phyloP scores from a whole-genome alignment of 2,797 vertebrate species.

The Argya squamiceps region DNA sequence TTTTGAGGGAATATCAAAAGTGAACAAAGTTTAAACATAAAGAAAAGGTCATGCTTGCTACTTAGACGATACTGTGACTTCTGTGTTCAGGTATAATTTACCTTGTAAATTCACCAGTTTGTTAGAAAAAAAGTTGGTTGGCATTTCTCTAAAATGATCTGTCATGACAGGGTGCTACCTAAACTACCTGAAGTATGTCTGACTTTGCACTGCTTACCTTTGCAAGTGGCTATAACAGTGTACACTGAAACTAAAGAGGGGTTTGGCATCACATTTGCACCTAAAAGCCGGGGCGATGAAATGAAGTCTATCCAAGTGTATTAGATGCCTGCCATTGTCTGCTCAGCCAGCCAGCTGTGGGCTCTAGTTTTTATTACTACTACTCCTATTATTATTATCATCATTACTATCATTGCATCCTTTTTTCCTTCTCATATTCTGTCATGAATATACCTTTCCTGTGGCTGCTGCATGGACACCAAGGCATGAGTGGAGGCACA shows the following conservation, averaged over 20 bases:
- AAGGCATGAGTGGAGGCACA: background rate
- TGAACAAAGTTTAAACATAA: background rate
- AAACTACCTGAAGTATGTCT: background rate
- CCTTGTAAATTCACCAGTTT: background rate
- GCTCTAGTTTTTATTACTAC: background rate
- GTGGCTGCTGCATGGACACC: background rate
- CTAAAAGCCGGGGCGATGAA: background rate
- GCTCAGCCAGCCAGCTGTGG: constrained; percentile 18
- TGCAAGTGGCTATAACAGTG: background rate
- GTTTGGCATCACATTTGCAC: background rate
- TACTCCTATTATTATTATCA: background rate
- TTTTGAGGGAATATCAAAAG: background rate
- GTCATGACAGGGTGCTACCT: background rate
- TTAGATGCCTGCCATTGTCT: constrained; percentile 10
- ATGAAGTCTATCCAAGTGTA: background rate
- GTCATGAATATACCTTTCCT: constrained; percentile 13
- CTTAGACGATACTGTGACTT: background rate
- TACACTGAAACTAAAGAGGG: background rate
- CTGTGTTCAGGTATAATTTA: background rate
- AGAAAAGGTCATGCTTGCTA: background rate
- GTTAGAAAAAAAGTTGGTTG: background rate
- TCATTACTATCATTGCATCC: background rate
- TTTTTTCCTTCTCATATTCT: constrained; percentile 14
- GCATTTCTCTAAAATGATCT: background rate
- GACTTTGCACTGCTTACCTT: background rate